Evolutionary conservation across 2,113 vertebrate genomes (phyloP).

Genomic region (Bubo bubo): DNA sequence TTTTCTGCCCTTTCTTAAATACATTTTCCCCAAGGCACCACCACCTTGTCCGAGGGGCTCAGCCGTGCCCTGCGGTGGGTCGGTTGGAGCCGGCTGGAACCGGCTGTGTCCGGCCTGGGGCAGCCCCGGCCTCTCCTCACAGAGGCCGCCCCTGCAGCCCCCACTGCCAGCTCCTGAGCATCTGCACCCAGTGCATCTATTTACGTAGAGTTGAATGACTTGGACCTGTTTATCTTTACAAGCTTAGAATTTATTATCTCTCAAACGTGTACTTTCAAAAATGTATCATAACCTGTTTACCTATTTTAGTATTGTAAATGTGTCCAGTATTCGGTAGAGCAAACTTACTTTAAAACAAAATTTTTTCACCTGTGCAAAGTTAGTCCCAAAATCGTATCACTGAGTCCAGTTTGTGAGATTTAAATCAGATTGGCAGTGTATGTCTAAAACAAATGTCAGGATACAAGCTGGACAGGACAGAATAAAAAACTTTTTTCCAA

Average conservation of each 20-base stretch:
- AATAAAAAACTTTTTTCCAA: neutral
- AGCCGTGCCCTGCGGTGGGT: fast-evolving
- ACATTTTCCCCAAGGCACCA: neutral
- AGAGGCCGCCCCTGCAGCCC: neutral
- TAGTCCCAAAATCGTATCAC: neutral
- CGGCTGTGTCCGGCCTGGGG: fast-evolving
- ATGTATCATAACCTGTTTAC: neutral
- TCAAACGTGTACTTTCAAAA: neutral
- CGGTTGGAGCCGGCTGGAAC: fast-evolving
- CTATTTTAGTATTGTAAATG: neutral
- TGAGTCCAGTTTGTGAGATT: neutral
- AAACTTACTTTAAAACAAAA: neutral
- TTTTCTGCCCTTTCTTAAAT: neutral
- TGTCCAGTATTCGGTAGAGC: neutral
- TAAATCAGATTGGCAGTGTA: neutral
- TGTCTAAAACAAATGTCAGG: neutral
- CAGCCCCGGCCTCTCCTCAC: no score
- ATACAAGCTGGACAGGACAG: neutral
- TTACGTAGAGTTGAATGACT: neutral
- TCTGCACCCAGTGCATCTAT: neutral
- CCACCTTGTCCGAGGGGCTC: no score
- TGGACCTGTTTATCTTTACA: neutral
- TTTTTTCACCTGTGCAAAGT: neutral
- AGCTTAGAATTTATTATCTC: neutral
- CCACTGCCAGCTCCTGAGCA: fast-evolving